phyloP scores from a whole-genome alignment of 2,888 invertebrate genomes.

The Macrosoma leucophasiata region DNA sequence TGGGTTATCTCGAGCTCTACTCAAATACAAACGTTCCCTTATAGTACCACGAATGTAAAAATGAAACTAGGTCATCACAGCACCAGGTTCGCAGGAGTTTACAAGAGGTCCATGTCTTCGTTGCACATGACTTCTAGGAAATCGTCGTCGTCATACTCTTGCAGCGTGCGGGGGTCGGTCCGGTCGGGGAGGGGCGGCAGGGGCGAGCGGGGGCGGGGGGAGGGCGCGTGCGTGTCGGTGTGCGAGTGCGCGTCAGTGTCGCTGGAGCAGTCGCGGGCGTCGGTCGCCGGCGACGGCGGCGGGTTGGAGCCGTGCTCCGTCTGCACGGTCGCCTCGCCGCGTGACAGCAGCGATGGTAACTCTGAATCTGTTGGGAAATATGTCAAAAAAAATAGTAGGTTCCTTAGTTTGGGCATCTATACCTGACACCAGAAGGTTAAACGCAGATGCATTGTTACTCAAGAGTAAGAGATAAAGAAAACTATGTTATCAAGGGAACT shows the following conservation, averaged over 20 bases:
- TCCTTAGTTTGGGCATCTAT: too few species aligned
- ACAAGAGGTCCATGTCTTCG: conserved; percentile 83
- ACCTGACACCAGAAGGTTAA: too few species aligned
- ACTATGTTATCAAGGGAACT: too few species aligned
- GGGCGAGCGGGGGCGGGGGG: conserved; percentile 26
- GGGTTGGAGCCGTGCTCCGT: conserved; percentile 81
- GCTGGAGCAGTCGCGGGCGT: conserved; percentile 79
- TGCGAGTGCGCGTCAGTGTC: conserved; percentile 75
- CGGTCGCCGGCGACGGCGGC: conserved; percentile 88
- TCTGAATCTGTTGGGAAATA: conserved; percentile 78
- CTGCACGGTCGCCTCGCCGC: conserved; percentile 74
- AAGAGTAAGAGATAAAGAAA: too few species aligned
- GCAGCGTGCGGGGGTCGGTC: conserved; percentile 43
- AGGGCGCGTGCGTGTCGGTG: conserved; percentile 45
- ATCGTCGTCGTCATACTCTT: conserved; percentile 79
- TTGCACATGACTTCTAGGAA: conserved; percentile 82
- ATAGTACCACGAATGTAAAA: too few species aligned
- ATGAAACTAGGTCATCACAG: too few species aligned
- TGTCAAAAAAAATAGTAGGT: too few species aligned
- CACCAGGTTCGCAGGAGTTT: too few species aligned
- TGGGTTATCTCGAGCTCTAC: too few species aligned
- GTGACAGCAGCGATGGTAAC: conserved; percentile 77
- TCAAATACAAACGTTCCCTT: too few species aligned
- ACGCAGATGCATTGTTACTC: too few species aligned
- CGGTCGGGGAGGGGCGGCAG: conserved; percentile 41